These are phyloP conservation scores for Indicator maculatus DNA, from an alignment of 2,113 vertebrate species.

Conservation along the genomic window DNA sequence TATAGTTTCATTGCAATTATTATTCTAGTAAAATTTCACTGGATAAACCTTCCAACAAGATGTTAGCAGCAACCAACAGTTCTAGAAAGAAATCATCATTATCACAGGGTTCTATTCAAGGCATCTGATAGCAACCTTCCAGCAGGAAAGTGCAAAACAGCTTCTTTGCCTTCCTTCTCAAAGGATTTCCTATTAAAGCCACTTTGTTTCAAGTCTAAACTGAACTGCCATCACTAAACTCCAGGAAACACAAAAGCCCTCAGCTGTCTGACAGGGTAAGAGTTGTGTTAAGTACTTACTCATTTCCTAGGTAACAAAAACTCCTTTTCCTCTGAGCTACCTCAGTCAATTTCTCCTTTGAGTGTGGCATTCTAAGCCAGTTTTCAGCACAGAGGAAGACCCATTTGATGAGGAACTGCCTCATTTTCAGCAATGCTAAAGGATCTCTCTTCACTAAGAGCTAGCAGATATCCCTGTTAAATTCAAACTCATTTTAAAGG, in stretches of 20 bases:
- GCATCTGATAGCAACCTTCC: background rate
- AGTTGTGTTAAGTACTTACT: background rate
- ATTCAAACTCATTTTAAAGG: background rate
- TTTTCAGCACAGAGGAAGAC: background rate
- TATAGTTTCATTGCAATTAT: background rate
- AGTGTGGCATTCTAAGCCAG: background rate
- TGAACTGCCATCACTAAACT: background rate
- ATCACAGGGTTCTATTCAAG: background rate
- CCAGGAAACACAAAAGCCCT: conserved; percentile 5
- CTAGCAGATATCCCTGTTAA: background rate
- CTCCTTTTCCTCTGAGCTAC: background rate
- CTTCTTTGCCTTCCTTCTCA: background rate
- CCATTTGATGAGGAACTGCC: background rate
- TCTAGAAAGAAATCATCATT: background rate
- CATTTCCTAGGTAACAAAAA: conserved; percentile 35
- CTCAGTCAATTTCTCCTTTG: background rate
- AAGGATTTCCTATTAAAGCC: background rate
- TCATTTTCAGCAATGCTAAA: background rate
- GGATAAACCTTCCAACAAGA: background rate
- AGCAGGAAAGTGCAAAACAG: background rate
- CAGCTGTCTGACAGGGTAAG: background rate
- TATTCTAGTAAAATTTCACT: background rate
- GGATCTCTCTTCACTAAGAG: background rate
- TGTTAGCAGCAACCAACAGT: background rate
- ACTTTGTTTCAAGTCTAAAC: background rate